A percentile compares a stretch with the other conserved stretches of the same genome.
Conservation (phyloP, 2,888 invertebrate genomes). For the Netelia melanura region DNA sequence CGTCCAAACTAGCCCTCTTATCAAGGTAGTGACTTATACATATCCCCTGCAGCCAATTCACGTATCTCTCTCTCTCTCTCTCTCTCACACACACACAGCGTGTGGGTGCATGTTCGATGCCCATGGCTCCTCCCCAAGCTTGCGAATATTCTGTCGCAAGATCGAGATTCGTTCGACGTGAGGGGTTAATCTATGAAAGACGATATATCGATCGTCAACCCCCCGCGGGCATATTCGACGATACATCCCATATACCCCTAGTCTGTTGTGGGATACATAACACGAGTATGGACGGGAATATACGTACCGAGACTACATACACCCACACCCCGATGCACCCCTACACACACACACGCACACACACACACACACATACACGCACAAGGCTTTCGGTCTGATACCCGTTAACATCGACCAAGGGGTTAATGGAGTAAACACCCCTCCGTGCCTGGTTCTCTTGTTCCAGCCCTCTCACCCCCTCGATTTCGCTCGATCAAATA, state of each 20-base stretch:
- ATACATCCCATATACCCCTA: constrained; percentile 28
- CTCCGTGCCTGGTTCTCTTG: constrained; percentile 64
- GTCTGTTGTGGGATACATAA: constrained; percentile 8
- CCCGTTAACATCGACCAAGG: constrained; percentile 64
- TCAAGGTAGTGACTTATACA: background rate
- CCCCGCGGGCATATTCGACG: constrained; percentile 19
- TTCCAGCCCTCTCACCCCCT: constrained; percentile 35
- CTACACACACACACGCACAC: background rate
- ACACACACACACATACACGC: constrained; percentile 17
- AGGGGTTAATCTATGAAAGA: background rate
- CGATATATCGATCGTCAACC: constrained; percentile 19
- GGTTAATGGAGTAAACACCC: constrained; percentile 72
- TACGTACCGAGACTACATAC: background rate
- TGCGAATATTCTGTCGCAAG: constrained; percentile 12
- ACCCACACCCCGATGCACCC: background rate
- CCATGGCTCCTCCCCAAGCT: constrained; percentile 10
- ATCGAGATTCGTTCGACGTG: constrained; percentile 52
- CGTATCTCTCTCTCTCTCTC: background rate
- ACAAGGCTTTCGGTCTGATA: constrained; percentile 63
- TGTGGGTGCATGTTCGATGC: constrained; percentile 10
- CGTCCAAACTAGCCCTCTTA: constrained; percentile 2
- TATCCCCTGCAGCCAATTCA: background rate
- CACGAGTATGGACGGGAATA: background rate
- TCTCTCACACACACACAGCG: background rate
- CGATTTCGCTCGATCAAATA: constrained; percentile 69